Evolutionary conservation across 1,140 invertebrate genomes (phyloP), one percentile per base, ranked within the genome.

Genomic region (Chironomus tepperi): DNA sequence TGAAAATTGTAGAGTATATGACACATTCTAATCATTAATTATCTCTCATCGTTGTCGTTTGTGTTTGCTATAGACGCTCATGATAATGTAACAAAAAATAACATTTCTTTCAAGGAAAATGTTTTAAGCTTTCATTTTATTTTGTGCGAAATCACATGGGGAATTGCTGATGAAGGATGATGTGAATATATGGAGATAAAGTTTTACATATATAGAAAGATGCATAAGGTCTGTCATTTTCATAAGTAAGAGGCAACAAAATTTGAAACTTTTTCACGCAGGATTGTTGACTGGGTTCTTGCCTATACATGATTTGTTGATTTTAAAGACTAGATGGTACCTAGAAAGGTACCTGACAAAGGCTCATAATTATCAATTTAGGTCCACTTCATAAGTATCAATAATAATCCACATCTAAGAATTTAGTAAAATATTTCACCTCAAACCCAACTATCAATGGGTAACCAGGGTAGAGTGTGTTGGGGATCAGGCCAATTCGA

Each of bases 1-100:
- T 16, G 65, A 70, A 19, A 19, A 70, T 19, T 70, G 16, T 19
- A 70, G 65, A 19, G 18, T 70, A 70, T 70, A 70, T 70, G 65
- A 70, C 65, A 70, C 19, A 70, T 70, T 70, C 65, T 70, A 70
- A 70, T 70, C 65, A 70, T 70, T 70, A 70, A 70, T 70, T 70
- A 70, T 70, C 65, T 70, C 65, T 18, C 65, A 57, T 57, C 47
- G n/a, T 57, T 57, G 24, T 34, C 24, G 24, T 34, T 34, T 34
- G 24, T 34, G 24, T 34, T 34, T 34, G 24, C 24, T 34, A 34
- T 34, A 34, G 2, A 2, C 24, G 5, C 24, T 34, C 9, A 10
- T n/a, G 47, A 57, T 12, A 57, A 12, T n/a, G n/a, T 57, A 57
- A 57, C 47, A 57, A 57, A 57, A n/a, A 57, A 57, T n/a, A 57